Conservation (phyloP, 2,797 vertebrate species). For the Lepus townsendii region DNA sequence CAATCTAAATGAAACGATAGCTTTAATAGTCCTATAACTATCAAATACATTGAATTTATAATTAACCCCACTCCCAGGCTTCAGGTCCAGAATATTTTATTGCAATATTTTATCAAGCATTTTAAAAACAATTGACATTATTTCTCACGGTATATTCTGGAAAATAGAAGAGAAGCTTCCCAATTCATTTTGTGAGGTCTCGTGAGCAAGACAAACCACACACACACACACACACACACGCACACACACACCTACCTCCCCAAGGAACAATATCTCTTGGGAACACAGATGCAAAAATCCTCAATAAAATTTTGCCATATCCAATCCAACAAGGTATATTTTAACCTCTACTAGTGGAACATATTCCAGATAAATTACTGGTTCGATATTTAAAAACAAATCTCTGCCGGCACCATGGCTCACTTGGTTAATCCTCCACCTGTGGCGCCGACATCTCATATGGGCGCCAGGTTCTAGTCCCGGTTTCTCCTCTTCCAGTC, state of each 20-base stretch:
- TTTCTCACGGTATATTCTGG: neutral
- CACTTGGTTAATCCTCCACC: no score
- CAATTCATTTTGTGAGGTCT: neutral
- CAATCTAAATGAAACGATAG: neutral
- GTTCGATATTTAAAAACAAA: neutral
- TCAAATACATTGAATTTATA: neutral
- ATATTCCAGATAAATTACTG: neutral
- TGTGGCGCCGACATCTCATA: no score
- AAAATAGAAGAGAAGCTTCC: neutral
- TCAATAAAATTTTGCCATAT: neutral
- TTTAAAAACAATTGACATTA: neutral
- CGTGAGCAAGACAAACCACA: neutral
- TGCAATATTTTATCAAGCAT: neutral
- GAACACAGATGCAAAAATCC: neutral
- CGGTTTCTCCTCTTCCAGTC: no score
- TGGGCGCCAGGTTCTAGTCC: no score
- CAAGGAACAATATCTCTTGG: neutral
- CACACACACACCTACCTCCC: neutral
- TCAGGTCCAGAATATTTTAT: neutral
- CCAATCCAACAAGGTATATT: neutral
- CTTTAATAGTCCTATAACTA: neutral
- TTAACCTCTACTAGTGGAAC: neutral
- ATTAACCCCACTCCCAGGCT: neutral
- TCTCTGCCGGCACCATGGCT: no score
- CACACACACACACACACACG: neutral